A percentile compares a stretch with the other conserved stretches of the same genome.
phyloP scores from a whole-genome alignment of 2,888 invertebrate genomes.

The Pimpla rufipes region DNA sequence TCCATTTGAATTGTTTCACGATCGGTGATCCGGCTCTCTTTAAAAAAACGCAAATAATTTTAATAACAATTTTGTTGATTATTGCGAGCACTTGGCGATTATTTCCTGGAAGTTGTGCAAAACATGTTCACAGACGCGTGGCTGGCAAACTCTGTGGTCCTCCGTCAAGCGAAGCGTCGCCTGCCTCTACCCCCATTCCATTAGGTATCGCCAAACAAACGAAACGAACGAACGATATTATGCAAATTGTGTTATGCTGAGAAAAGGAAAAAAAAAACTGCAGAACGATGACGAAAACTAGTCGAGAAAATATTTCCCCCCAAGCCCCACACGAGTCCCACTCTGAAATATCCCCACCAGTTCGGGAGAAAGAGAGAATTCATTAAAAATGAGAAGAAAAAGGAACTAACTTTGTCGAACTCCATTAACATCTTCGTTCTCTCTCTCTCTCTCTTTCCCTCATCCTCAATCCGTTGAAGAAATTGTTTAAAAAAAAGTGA shows the following conservation, averaged over 20 bases:
- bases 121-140: constrained; percentile 86
- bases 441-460: constrained; percentile 69
- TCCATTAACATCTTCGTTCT: constrained; percentile 51
- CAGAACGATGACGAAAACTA: constrained; percentile 52
- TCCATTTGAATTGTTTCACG: constrained; percentile 14
- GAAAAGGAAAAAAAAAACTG: constrained; percentile 32
- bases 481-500: constrained; percentile 19
- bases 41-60: background rate
- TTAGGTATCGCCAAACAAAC: constrained; percentile 82
- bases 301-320: constrained; percentile 47
- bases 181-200: constrained; percentile 85
- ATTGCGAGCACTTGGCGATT: constrained; percentile 51
- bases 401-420: background rate
- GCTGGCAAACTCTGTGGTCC: constrained; percentile 85
- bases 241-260: constrained; percentile 42
- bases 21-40: background rate
- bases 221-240: constrained; percentile 60
- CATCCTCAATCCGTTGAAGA: background rate
- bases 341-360: background rate
- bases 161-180: constrained; percentile 85
- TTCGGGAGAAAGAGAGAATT: constrained; percentile 58
- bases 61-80: constrained; percentile 33
- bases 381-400: constrained; percentile 16
- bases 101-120: constrained; percentile 80
- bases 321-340: constrained; percentile 5